Evolutionary conservation across 2,113 vertebrate species (phyloP).

Genomic region (Centropus bengalensis): DNA sequence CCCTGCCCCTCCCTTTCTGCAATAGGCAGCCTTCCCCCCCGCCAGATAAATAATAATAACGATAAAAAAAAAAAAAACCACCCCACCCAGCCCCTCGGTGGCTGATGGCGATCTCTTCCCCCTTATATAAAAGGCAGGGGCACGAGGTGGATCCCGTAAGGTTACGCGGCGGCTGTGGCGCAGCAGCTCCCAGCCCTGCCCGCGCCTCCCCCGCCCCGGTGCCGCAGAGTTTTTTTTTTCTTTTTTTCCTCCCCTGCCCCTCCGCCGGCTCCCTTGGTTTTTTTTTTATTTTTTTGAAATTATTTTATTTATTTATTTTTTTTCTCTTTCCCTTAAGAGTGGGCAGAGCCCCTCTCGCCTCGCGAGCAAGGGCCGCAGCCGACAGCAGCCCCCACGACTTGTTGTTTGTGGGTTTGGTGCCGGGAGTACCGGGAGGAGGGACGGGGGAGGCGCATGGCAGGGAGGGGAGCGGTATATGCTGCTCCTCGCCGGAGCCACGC

Average conservation of each 20-base stretch:
- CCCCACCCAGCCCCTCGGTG: background rate
- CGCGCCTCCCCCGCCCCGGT: conserved; percentile 10
- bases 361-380: background rate
- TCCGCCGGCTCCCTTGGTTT: background rate
- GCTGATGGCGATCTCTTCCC: conserved; percentile 13
- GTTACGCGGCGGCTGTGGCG: background rate
- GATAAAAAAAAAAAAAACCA: background rate
- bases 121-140: background rate
- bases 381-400: conserved; percentile 9
- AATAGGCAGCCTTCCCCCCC: background rate
- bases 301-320: background rate
- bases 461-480: conserved; percentile 31
- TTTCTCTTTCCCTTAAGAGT: background rate
- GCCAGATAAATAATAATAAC: background rate
- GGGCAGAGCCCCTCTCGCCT: background rate
- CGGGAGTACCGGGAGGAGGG: conserved; percentile 43
- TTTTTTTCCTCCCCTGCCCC: background rate
- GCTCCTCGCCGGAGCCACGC: conserved; percentile 12
- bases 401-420: conserved; percentile 39
- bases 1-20: background rate
- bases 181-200: background rate
- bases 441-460: conserved; percentile 47
- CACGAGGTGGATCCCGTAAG: conserved; percentile 28
- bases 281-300: background rate
- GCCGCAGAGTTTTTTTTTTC: conserved; percentile 44